phyloP scores from a whole-genome alignment of 2,888 invertebrate species.

The Drosophila borealis region DNA sequence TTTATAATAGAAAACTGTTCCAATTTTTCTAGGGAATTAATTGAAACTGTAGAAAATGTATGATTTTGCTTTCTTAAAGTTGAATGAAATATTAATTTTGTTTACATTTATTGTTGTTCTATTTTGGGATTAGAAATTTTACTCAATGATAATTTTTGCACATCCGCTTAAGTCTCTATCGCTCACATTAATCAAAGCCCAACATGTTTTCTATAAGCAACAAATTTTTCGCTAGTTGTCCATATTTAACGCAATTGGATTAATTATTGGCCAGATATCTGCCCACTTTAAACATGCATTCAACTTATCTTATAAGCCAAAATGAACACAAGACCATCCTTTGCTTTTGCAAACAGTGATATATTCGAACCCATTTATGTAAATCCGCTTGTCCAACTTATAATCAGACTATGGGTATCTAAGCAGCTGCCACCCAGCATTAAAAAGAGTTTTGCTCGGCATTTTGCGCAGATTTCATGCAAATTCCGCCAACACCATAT shows the following conservation, averaged over 20 bases:
- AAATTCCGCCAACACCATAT: conserved; percentile 45
- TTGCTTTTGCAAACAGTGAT: conserved; percentile 18
- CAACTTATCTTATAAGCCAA: not conserved
- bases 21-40: no score
- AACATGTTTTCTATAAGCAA: not conserved
- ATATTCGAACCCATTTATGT: conserved; percentile 44
- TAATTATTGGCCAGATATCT: conserved; percentile 10
- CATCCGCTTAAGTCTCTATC: not conserved
- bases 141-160: not conserved
- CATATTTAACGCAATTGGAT: conserved; percentile 21
- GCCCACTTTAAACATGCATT: conserved; percentile 29
- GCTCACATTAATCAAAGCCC: not conserved
- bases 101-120: not conserved
- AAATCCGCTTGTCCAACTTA: conserved; percentile 40
- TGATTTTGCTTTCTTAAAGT: no score
- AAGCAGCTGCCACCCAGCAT: conserved; percentile 45
- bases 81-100: no score
- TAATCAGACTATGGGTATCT: conserved; percentile 36
- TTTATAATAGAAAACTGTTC: no score
- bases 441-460: conserved; percentile 32
- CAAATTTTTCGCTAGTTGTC: not conserved
- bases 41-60: no score
- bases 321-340: conserved; percentile 35
- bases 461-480: conserved; percentile 49
- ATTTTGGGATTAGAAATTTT: no score